Base-by-base conservation (phyloP, 1,140 invertebrate species). In the Cydia amplana region DNA sequence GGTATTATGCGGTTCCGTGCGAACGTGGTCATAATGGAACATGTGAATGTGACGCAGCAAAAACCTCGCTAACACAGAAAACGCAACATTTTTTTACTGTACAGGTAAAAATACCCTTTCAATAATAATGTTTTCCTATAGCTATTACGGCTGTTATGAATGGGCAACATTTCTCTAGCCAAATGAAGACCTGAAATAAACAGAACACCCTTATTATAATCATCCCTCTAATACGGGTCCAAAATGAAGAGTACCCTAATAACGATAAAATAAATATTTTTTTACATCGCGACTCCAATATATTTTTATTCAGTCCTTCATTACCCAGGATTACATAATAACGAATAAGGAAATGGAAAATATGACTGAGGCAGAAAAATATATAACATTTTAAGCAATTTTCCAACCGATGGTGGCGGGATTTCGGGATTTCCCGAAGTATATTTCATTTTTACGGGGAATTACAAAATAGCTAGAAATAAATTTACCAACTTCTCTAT, bases 321-420 rank as follows among this genome's bases (percentile, higher is more conserved):
- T 60, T 60, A 60, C 55, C 9, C 20, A 12, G 55, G 55, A 60
- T 60, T 60, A 60, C 55, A 60, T 23, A 18, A 55, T 55, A 60
- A 60, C 55, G 9, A 60, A 60, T 60, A 60, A 60, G 55, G 55
- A 60, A 60, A 60, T 23, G 20, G 10, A 60, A 60, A 60, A 60
- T 60, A 60, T 60, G 49, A 9, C 49, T 12, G 9, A 60, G 7
- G 20, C 55, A 10, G 20, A n/a, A 60, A 60, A 60, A 60, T 7
- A 60, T 60, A 60, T 60, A 23, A 23, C n/a, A 60, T 23, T 60
- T 60, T 60, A 12, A 7, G 55, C 20, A 23, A 60, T 20, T 60
- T 7, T 20, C 55, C 20, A 60, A 23, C 20, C 55, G 10, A 23
- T 60, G 55, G 55, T 23, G 20, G n/a, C 6, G 16, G n/a, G 51